Percentiles rank a stretch among this genome's conserved stretches.
These are phyloP conservation scores for Drosophila bocki DNA, from an alignment of 1,140 invertebrate species.

Conservation along the genomic window DNA sequence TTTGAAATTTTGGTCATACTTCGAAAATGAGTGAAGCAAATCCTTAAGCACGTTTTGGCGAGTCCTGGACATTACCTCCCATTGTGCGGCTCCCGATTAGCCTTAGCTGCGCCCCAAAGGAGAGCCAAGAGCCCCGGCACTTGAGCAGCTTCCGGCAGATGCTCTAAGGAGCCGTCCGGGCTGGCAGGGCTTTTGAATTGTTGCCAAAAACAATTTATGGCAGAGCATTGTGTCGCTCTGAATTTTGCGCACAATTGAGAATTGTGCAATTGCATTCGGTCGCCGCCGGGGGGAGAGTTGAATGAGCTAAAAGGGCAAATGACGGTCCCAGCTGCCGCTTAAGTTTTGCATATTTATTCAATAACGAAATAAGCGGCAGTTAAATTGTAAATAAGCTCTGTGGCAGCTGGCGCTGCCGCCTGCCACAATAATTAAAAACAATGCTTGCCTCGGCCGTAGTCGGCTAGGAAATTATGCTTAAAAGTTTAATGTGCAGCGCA, in stretches of 20 bases:
- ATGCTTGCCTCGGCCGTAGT: slow-evolving; percentile 24
- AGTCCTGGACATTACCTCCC: slow-evolving; percentile 5
- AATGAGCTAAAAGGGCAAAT: slow-evolving; percentile 34
- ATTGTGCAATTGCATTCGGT: slow-evolving; percentile 76
- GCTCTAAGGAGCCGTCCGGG: slow-evolving; percentile 27
- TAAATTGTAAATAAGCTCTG: slow-evolving; percentile 76
- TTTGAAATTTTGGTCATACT: neutral
- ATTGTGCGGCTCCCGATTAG: slow-evolving; percentile 44
- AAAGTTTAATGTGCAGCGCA: slow-evolving; percentile 62
- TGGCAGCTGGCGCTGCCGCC: slow-evolving; percentile 36
- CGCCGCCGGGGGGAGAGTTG: neutral
- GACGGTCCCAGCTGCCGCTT: slow-evolving; percentile 45
- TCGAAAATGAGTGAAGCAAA: neutral
- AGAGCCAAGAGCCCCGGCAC: neutral
- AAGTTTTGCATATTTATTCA: slow-evolving; percentile 77
- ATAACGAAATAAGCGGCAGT: slow-evolving; percentile 67
- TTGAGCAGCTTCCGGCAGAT: slow-evolving; percentile 31
- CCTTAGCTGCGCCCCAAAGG: slow-evolving; percentile 19
- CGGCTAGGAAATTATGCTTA: slow-evolving; percentile 38
- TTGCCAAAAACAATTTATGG: slow-evolving; percentile 78
- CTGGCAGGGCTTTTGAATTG: slow-evolving; percentile 54
- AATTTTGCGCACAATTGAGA: slow-evolving; percentile 75
- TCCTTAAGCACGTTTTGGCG: slow-evolving; percentile 11
- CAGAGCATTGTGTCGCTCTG: slow-evolving; percentile 48
- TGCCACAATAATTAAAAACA: slow-evolving; percentile 70